phyloP scores from a whole-genome alignment of 2,888 invertebrate species.

The Brachylomia viminalis region DNA sequence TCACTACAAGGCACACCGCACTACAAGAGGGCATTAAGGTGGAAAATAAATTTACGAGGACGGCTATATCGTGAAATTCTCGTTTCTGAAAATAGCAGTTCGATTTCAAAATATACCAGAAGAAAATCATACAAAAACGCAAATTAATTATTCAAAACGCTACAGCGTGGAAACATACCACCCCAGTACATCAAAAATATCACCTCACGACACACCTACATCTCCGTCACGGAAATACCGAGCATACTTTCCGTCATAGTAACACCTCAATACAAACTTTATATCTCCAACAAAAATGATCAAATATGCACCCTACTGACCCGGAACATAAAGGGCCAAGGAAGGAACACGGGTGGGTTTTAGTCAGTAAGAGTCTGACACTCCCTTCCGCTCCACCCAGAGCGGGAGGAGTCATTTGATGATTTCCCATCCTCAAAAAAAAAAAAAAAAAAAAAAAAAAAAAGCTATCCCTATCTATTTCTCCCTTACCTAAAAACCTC shows the following conservation, averaged over 20 bases:
- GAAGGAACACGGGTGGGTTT: no score
- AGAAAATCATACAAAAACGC: not conserved
- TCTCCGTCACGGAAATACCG: conserved; percentile 61
- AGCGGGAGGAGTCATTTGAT: no score
- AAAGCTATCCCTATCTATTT: conserved; percentile 79
- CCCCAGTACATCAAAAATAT: conserved; percentile 21
- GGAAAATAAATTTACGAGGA: not conserved
- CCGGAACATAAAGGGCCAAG: no score
- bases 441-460: no score
- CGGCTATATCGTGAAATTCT: not conserved
- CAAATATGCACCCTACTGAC: conserved; percentile 89
- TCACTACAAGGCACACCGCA: no score
- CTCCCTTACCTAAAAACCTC: conserved; percentile 61
- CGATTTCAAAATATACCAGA: not conserved
- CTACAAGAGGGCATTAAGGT: no score
- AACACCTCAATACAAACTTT: conserved; percentile 68
- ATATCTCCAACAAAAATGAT: conserved; percentile 76
- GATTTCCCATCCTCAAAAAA: no score
- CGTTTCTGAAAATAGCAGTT: not conserved
- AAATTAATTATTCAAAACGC: conserved; percentile 26
- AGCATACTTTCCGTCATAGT: conserved; percentile 49
- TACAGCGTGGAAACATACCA: not conserved
- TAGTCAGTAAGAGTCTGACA: no score
- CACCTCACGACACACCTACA: conserved; percentile 25
- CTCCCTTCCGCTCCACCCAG: no score